A percentile compares a stretch with the other conserved stretches of the same genome.
Conservation (phyloP, 2,113 vertebrate species). For the Vicugna pacos region DNA sequence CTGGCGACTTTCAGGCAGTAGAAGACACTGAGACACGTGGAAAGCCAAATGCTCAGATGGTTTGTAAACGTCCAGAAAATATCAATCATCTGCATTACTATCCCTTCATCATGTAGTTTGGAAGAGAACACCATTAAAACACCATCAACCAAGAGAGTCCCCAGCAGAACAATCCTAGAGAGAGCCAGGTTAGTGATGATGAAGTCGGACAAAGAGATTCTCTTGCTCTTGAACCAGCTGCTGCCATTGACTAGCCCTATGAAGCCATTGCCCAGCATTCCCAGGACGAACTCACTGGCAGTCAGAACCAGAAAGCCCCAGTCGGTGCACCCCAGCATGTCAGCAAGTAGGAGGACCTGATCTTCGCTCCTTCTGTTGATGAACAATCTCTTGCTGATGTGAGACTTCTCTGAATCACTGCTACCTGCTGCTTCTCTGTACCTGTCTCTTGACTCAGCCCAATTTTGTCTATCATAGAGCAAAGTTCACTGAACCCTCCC, state of each 20-base stretch:
- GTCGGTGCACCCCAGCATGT: background rate
- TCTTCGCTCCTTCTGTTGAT: background rate
- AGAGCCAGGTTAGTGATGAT: constrained; percentile 61
- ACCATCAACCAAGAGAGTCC: constrained; percentile 35
- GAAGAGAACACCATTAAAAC: background rate
- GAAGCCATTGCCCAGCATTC: constrained; percentile 71
- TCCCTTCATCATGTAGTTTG: background rate
- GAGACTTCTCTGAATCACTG: background rate
- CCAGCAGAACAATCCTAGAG: constrained; percentile 62
- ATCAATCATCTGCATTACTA: background rate
- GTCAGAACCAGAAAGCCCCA: background rate
- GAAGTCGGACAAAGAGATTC: constrained; percentile 68
- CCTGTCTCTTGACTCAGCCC: background rate
- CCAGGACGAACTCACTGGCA: constrained; percentile 46
- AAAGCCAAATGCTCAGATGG: constrained; percentile 65
- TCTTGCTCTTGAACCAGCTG: constrained; percentile 72
- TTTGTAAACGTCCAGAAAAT: constrained; percentile 65
- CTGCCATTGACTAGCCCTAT: constrained; percentile 45
- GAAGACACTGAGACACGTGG: constrained; percentile 73
- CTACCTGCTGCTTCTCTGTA: background rate
- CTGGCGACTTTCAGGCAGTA: constrained; percentile 78
- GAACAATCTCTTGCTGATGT: background rate
- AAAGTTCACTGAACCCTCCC: background rate
- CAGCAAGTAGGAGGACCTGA: background rate
- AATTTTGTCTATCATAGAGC: background rate